Evolutionary conservation across 2,888 invertebrate genomes (phyloP), one percentile per base, ranked within the genome.

Genomic region (Mesorhabditis spiculigera): DNA sequence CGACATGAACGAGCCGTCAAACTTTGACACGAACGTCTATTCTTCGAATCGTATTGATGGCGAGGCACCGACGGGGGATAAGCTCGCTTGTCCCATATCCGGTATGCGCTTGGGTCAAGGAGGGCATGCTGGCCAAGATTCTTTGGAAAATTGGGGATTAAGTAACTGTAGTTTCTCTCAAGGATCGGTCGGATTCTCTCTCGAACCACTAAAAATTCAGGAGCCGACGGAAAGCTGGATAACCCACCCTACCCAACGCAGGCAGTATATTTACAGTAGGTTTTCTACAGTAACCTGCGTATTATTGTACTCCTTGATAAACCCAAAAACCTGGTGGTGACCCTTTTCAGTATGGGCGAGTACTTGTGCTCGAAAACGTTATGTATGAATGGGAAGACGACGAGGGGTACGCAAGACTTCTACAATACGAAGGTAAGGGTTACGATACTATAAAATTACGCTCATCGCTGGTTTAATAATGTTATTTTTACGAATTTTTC

Each of bases 1-100:
- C 79, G 92, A 93, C 82, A 93, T 93, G 93, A 93, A 93, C 87
- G 93, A 93, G 85, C 92, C 92, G 42, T 74, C 74, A 16, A 93
- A 93, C 87, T 92, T 93, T 87, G 87, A 73, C 50, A 80, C 79
- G 4, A 72, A 73, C n/a, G 71, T 68, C 58, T 73, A 50, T 50
- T 50, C 58, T 2, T 50, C 58, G 3, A 50, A 50, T 50, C 58
- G 58, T 13, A n/a, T 50, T 4, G 50, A 72, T 5, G 72, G 72
- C 6, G 62, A 68, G 41, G 58, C 45, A 42, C 66, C 70, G 6
- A 73, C 71, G 42, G 50, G 16, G 42, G 68, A 70, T 44, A 71
- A 73, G 42, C 70, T 79, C 4, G 67, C 73, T 0, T 79, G 79
- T 58, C 79, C 79, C 5, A 70, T 76, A 1, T 68, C 72, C 6